Conservation (phyloP, 2,888 invertebrate species). For the Anorthoa munda region DNA sequence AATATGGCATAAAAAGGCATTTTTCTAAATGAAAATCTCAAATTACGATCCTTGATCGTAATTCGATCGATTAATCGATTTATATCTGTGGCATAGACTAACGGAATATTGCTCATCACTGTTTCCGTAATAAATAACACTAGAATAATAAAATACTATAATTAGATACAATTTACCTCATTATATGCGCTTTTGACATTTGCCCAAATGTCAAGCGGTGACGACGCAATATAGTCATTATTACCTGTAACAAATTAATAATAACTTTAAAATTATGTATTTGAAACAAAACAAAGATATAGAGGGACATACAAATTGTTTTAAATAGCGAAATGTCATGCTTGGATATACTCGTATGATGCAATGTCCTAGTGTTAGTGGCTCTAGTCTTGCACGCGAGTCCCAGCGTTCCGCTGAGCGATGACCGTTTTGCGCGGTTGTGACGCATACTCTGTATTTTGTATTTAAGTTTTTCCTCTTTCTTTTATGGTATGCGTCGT, state of each 20-base stretch:
- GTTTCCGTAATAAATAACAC: conserved; percentile 25
- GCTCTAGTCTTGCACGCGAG: too few relatives aligned
- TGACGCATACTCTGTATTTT: too few relatives aligned
- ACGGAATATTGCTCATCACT: neutral
- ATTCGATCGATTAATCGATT: too few relatives aligned
- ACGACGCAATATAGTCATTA: conserved; percentile 17
- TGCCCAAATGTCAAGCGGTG: conserved; percentile 49
- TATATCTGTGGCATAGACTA: too few relatives aligned
- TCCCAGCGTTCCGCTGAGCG: too few relatives aligned
- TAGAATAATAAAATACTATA: conserved; percentile 31
- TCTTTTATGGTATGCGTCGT: too few relatives aligned
- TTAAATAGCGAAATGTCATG: neutral
- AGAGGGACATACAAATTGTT: neutral
- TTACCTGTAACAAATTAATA: conserved; percentile 59
- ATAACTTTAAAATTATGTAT: conserved; percentile 30
- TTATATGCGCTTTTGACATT: conserved; percentile 56
- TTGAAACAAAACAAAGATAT: conserved; percentile 10
- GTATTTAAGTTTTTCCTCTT: too few relatives aligned
- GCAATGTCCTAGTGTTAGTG: neutral
- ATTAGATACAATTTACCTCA: conserved; percentile 49
- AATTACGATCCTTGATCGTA: too few relatives aligned
- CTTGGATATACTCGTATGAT: neutral
- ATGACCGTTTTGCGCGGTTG: too few relatives aligned
- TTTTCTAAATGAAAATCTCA: too few relatives aligned
- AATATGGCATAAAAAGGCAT: too few relatives aligned